Percentiles rank a stretch among this genome's conserved stretches.
Conservation (phyloP, 1,140 invertebrate species). For the Psilanteris sp. region DNA sequence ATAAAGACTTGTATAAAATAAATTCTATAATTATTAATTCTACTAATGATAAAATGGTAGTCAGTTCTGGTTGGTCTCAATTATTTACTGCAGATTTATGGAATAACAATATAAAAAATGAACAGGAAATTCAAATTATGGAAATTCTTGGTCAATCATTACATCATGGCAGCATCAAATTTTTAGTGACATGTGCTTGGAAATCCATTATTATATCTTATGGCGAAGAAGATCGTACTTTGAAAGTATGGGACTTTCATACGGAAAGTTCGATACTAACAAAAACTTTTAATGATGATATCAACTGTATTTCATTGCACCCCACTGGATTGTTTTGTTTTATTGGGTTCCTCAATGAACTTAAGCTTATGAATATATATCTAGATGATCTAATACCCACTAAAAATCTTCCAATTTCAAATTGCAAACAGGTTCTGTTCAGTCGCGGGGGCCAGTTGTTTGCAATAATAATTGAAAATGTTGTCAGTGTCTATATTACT, state of each 20-base stretch:
- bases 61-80: slow-evolving; percentile 84
- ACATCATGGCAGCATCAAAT: slow-evolving; percentile 88
- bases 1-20: slow-evolving; percentile 80
- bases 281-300: slow-evolving; percentile 90
- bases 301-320: slow-evolving; percentile 89
- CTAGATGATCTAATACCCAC: slow-evolving; percentile 91
- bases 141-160: slow-evolving; percentile 85
- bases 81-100: slow-evolving; percentile 82
- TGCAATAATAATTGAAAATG: slow-evolving; percentile 87
- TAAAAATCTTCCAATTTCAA: slow-evolving; percentile 87
- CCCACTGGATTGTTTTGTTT: slow-evolving; percentile 91
- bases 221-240: slow-evolving; percentile 88
- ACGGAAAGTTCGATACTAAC: slow-evolving; percentile 87
- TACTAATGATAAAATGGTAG: slow-evolving; percentile 81
- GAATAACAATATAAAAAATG: slow-evolving; percentile 75
- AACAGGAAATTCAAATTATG: slow-evolving; percentile 73
- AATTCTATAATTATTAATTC: slow-evolving; percentile 81
- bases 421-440: slow-evolving; percentile 85
- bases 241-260: slow-evolving; percentile 95
- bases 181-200: slow-evolving; percentile 83
- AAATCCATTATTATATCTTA: slow-evolving; percentile 94
- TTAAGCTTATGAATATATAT: slow-evolving; percentile 90
- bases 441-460: slow-evolving; percentile 91
- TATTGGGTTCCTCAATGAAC: slow-evolving; percentile 94
- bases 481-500: slow-evolving; percentile 89